These are phyloP conservation scores for Magallana angulata DNA, from an alignment of 1,140 invertebrate species.

Conservation along the genomic window DNA sequence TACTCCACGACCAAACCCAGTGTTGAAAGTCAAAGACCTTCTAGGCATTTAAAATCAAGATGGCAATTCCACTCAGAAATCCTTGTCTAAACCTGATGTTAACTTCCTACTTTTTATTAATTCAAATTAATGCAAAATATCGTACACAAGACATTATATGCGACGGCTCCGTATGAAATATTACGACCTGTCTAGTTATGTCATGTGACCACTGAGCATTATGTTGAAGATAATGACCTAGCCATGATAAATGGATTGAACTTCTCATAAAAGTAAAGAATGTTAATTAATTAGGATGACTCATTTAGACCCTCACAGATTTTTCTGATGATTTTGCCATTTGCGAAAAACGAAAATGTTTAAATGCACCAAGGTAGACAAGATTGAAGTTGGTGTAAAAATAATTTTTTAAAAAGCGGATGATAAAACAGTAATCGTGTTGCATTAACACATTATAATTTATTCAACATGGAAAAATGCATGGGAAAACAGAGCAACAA, in stretches of 20 bases:
- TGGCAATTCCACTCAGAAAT: background rate
- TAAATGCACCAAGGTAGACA: background rate
- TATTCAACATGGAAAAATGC: too few relatives aligned
- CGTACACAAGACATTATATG: background rate
- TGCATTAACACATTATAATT: too few relatives aligned
- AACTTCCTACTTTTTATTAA: background rate
- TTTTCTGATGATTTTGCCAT: constrained; percentile 2
- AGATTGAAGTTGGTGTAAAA: too few relatives aligned
- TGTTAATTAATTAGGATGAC: background rate
- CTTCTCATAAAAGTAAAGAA: background rate
- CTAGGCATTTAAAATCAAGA: constrained; percentile 8
- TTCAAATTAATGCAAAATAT: background rate
- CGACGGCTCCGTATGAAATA: background rate
- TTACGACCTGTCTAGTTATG: background rate
- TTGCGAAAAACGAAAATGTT: background rate
- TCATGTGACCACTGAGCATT: background rate
- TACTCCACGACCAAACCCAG: too few relatives aligned
- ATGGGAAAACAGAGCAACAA: too few relatives aligned
- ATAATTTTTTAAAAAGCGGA: too few relatives aligned
- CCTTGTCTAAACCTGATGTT: background rate
- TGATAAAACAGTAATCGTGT: too few relatives aligned
- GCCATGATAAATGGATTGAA: background rate
- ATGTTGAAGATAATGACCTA: background rate
- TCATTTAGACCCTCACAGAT: background rate
- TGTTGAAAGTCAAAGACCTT: background rate